These are phyloP conservation scores for Salvelinus fontinalis DNA, from an alignment of 2,113 vertebrate species.

Conservation along the genomic window DNA sequence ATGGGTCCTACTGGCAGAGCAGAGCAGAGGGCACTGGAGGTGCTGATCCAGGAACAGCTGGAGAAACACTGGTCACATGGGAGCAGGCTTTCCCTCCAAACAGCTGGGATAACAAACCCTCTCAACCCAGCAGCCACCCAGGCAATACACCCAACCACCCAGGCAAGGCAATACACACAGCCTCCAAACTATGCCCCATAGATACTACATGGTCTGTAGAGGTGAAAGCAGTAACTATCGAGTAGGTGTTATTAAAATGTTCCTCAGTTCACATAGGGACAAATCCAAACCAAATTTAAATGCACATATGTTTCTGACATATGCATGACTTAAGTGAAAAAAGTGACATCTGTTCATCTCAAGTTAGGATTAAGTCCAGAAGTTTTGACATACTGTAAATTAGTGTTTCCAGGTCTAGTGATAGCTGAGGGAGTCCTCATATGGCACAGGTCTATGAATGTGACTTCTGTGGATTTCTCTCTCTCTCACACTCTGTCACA, in stretches of 20 bases:
- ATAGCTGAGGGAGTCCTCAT: too few relatives aligned
- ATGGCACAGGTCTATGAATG: too few relatives aligned
- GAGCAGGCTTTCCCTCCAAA: conserved; percentile 73
- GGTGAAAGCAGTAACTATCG: too few relatives aligned
- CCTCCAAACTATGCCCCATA: neutral
- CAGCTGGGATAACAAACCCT: conserved; percentile 77
- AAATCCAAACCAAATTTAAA: neutral
- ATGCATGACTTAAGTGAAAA: too few relatives aligned
- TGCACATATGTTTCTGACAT: too few relatives aligned
- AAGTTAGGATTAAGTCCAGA: too few relatives aligned
- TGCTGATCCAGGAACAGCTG: conserved; percentile 77
- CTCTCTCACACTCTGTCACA: conserved; percentile 4
- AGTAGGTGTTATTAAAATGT: neutral
- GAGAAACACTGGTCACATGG: conserved; percentile 75
- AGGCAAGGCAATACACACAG: neutral
- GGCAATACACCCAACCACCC: too few relatives aligned
- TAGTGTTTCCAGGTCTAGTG: too few relatives aligned
- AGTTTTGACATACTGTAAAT: too few relatives aligned
- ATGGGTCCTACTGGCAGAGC: too few relatives aligned
- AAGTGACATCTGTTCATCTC: too few relatives aligned
- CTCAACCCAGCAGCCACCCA: conserved; percentile 15
- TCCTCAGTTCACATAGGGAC: neutral
- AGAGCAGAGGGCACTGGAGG: conserved; percentile 26
- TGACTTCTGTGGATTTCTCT: neutral
- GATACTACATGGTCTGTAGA: too few relatives aligned